phyloP scores from a whole-genome alignment of 1,140 invertebrate genomes.

The Magallana angulata region DNA sequence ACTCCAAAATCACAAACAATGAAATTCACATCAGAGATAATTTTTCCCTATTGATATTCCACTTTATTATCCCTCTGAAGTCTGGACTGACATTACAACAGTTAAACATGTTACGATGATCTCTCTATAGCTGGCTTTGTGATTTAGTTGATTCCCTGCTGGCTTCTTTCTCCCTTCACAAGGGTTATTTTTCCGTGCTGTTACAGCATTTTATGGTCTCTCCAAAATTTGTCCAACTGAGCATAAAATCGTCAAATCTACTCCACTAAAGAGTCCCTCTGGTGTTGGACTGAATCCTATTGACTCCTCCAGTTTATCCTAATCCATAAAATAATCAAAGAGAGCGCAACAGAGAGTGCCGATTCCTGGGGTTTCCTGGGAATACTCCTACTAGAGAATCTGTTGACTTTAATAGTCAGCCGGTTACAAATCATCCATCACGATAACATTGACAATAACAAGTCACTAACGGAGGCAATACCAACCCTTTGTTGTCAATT shows the following conservation, averaged over 20 bases:
- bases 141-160: not conserved
- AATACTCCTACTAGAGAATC: not conserved
- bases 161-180: not conserved
- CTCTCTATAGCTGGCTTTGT: no score
- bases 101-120: not conserved
- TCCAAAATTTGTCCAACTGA: conserved; percentile 21
- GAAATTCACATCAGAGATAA: not conserved
- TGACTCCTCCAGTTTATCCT: not conserved
- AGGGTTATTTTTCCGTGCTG: not conserved
- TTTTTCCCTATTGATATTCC: not conserved
- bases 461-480: not conserved
- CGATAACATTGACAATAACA: not conserved
- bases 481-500: conserved; percentile 15
- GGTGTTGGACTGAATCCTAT: not conserved
- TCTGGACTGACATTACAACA: not conserved
- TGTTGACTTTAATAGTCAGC: conserved; percentile 8
- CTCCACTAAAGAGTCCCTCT: conserved; percentile 9
- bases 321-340: conserved; percentile 21
- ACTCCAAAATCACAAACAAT: not conserved
- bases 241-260: conserved; percentile 22
- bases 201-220: conserved; percentile 10
- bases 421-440: not conserved
- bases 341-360: not conserved
- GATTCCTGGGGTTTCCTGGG: not conserved
- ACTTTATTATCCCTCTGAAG: not conserved